phyloP scores from a whole-genome alignment of 2,113 vertebrate species.

The Oryzias melastigma region DNA sequence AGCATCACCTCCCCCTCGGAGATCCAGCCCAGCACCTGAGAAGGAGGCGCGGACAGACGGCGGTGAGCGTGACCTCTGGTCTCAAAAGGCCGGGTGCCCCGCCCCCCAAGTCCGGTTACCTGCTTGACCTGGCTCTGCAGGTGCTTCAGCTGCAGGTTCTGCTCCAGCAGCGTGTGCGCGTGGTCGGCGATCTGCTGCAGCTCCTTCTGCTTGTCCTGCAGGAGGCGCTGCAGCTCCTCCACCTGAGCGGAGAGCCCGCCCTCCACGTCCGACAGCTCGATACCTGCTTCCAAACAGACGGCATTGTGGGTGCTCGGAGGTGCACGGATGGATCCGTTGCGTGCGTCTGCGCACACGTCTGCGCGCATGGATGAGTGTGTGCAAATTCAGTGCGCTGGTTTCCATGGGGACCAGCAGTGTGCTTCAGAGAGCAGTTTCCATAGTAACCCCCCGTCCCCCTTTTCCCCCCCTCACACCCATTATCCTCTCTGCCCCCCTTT shows the following conservation, averaged over 20 bases:
- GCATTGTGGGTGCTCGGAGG: background rate
- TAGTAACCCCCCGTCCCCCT: constrained; percentile 66
- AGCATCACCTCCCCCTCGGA: constrained; percentile 97
- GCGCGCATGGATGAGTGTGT: constrained; percentile 5
- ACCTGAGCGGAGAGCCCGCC: constrained; percentile 58
- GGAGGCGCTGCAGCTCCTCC: constrained; percentile 68
- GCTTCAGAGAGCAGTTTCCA: constrained; percentile 76
- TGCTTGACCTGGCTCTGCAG: constrained; percentile 74
- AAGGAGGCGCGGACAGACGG: background rate
- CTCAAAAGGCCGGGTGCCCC: background rate
- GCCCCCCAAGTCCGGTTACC: constrained; percentile 29
- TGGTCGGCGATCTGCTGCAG: constrained; percentile 73
- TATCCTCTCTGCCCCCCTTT: constrained; percentile 15
- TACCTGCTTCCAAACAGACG: constrained; percentile 40
- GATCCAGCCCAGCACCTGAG: constrained; percentile 96
- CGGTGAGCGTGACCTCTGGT: background rate
- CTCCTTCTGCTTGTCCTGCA: constrained; percentile 74
- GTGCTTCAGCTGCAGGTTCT: constrained; percentile 72
- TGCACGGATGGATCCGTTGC: background rate
- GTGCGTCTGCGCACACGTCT: background rate
- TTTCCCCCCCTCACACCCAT: constrained; percentile 36
- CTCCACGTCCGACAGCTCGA: constrained; percentile 63
- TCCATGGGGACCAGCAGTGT: constrained; percentile 72
- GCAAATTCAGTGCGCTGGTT: constrained; percentile 66
- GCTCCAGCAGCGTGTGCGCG: constrained; percentile 72